Evolutionary conservation across 2,113 vertebrate genomes (phyloP).

Genomic region (Ifrita kowaldi): DNA sequence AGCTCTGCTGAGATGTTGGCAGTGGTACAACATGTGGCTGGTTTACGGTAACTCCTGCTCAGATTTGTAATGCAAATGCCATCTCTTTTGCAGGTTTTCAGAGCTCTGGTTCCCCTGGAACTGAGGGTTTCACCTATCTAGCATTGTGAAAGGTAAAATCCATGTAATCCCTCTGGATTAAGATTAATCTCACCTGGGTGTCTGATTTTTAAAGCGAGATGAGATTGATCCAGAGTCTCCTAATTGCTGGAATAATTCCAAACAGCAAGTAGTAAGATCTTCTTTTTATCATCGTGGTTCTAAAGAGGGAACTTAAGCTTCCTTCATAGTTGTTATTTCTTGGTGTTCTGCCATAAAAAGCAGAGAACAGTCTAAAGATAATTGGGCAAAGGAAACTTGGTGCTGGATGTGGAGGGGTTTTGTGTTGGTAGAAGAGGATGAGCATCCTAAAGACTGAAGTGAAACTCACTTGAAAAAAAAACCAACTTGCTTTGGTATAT

Average conservation of each 20-base stretch:
- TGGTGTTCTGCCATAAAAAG: constrained; percentile 6
- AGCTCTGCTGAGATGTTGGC: not conserved
- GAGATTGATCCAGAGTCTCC: not conserved
- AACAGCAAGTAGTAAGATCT: not conserved
- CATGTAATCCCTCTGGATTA: not conserved
- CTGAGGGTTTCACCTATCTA: not conserved
- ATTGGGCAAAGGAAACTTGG: not conserved
- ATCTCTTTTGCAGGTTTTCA: not conserved
- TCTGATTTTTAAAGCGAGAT: not conserved
- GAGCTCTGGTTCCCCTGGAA: not conserved
- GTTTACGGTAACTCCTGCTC: not conserved
- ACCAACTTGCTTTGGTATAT: not conserved
- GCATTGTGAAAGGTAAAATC: not conserved
- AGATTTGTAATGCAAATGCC: not conserved
- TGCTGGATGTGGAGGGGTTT: not conserved
- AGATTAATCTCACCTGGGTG: not conserved
- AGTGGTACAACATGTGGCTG: not conserved
- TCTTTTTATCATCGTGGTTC: not conserved
- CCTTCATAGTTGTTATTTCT: not conserved
- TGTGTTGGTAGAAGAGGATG: not conserved
- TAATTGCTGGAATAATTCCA: not conserved
- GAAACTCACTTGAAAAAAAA: not conserved
- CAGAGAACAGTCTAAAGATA: not conserved
- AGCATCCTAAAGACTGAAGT: not conserved
- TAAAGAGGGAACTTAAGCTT: not conserved